phyloP scores from a whole-genome alignment of 2,113 vertebrate species.

The Saimiri boliviensis region DNA sequence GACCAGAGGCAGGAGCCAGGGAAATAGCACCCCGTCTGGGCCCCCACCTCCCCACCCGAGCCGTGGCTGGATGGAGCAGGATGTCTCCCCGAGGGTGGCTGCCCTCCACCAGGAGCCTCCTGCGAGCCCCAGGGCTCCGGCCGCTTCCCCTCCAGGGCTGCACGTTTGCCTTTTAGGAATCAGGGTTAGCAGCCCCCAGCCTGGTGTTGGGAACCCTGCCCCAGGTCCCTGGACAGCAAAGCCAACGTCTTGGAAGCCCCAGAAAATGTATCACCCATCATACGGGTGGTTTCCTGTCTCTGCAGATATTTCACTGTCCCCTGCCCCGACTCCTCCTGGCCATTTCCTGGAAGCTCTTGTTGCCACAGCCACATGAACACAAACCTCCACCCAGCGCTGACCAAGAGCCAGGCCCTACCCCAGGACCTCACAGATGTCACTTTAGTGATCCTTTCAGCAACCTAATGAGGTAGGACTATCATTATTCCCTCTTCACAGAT shows the following conservation, averaged over 20 bases:
- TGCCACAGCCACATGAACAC: fast-evolving
- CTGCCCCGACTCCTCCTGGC: neutral
- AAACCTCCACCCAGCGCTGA: neutral
- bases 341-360: too few relatives aligned
- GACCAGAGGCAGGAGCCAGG: fast-evolving
- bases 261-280: neutral
- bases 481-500: neutral
- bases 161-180: fast-evolving
- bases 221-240: neutral
- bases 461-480: fast-evolving
- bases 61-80: neutral
- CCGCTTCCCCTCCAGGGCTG: fast-evolving
- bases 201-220: too few relatives aligned
- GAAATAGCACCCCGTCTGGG: fast-evolving
- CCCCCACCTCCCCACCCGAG: neutral
- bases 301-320: neutral
- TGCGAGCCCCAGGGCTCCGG: fast-evolving
- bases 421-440: fast-evolving
- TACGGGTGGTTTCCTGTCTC: neutral
- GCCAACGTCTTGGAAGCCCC: too few relatives aligned
- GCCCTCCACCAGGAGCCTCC: fast-evolving
- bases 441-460: neutral
- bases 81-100: neutral
- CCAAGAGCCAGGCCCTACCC: neutral
- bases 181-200: neutral